Evolutionary conservation across 2,797 vertebrate species (phyloP).

Genomic region (Gymnothorax javanicus): DNA sequence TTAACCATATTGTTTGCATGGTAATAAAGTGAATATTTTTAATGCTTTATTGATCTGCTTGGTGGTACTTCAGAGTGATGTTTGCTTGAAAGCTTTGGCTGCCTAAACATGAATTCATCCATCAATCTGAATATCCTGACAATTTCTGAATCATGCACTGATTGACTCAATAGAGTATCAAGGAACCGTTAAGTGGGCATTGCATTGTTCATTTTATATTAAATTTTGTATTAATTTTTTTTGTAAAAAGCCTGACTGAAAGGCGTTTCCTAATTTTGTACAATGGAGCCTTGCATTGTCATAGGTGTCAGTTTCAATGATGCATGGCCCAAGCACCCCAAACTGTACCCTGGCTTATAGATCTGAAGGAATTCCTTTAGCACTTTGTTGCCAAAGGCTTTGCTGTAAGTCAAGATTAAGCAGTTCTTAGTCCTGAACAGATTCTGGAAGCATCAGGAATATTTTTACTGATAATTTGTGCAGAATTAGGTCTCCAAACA

Average conservation of each 20-base stretch:
- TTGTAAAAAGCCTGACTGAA: slow-evolving; percentile 9
- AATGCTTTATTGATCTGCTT: not conserved
- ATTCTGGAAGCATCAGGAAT: not conserved
- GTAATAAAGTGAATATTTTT: not conserved
- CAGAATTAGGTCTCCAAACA: slow-evolving; percentile 3
- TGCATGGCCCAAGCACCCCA: slow-evolving; percentile 8
- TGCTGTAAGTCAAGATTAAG: not conserved
- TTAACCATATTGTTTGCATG: not conserved
- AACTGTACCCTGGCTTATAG: slow-evolving; percentile 11
- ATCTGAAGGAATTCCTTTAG: slow-evolving; percentile 7
- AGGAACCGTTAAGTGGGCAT: slow-evolving; percentile 12
- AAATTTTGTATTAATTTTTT: too few species aligned
- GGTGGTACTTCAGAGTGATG: not conserved
- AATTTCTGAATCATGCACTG: not conserved
- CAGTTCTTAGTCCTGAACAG: not conserved
- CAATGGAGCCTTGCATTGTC: slow-evolving; percentile 8
- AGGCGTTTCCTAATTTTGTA: not conserved
- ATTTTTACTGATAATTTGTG: not conserved
- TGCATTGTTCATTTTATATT: not conserved
- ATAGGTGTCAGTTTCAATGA: slow-evolving; percentile 30
- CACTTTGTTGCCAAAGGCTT: not conserved
- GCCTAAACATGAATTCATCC: not conserved
- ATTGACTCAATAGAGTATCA: slow-evolving; percentile 1
- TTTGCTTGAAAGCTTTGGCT: not conserved
- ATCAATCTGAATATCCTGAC: slow-evolving; percentile 5